Evolutionary conservation across 2,113 vertebrate species (phyloP).

Genomic region (Dicaeum eximium): DNA sequence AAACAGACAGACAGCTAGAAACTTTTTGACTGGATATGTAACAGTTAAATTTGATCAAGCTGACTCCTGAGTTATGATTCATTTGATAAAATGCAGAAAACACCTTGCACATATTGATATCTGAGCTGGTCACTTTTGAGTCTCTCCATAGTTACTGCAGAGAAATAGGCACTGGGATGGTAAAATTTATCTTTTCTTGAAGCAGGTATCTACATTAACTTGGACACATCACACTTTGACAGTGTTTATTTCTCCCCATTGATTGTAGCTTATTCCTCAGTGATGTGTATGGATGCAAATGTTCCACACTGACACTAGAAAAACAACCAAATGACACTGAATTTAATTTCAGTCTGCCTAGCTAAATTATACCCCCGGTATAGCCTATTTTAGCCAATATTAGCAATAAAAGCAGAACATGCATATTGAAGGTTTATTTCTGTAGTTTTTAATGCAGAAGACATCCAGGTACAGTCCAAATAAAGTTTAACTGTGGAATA

Average conservation of each 20-base stretch:
- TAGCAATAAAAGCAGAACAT: not conserved
- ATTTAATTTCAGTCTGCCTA: not conserved
- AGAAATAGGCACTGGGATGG: not conserved
- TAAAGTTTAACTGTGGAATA: not conserved
- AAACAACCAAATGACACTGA: not conserved
- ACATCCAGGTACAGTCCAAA: not conserved
- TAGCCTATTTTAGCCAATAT: not conserved
- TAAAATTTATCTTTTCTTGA: not conserved
- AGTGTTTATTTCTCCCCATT: not conserved
- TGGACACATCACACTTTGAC: rapidly evolving
- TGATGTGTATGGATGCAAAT: not conserved
- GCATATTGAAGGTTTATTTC: not conserved
- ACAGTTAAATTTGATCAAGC: not conserved
- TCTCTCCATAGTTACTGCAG: not conserved
- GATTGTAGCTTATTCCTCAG: not conserved
- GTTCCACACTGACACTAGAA: not conserved
- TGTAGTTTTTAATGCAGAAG: not conserved
- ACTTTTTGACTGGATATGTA: not conserved
- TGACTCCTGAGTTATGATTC: not conserved
- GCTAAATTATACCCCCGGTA: not conserved
- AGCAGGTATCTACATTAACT: not conserved
- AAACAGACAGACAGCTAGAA: not conserved
- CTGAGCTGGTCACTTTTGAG: not conserved
- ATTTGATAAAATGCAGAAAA: not conserved
- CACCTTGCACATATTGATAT: not conserved